These are phyloP conservation scores for Chiridota heheva DNA, from an alignment of 35 echinoderm and acorn worm species.

Conservation along the genomic window DNA sequence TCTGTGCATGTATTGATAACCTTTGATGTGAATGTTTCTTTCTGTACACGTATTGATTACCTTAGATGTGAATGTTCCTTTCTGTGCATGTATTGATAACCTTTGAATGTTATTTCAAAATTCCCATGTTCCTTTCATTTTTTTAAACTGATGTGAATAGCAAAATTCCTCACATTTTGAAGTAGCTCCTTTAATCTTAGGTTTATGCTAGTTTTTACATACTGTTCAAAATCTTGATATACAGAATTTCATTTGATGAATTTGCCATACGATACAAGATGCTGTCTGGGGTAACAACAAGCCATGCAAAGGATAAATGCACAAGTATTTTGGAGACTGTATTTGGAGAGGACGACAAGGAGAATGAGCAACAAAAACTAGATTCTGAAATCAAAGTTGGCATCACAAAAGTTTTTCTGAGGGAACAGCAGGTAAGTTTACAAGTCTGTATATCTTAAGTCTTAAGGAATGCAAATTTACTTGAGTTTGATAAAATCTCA, in stretches of 20 bases:
- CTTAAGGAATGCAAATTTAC: neutral
- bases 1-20: too few relatives aligned
- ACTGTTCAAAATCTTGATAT: slow-evolving; percentile 1
- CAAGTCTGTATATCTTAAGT: neutral
- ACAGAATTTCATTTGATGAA: slow-evolving; percentile 62
- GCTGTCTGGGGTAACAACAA: slow-evolving; percentile 2
- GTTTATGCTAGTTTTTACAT: too few relatives aligned
- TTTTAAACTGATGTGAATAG: too few relatives aligned
- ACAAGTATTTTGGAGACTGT: slow-evolving; percentile 38
- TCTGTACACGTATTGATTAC: too few relatives aligned
- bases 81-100: too few relatives aligned
- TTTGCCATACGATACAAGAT: slow-evolving; percentile 64
- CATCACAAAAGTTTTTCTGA: slow-evolving; percentile 82
- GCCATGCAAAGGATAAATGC: slow-evolving; percentile 21
- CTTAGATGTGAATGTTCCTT: too few relatives aligned
- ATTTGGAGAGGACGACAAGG: slow-evolving; percentile 73
- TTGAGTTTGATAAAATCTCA: too few relatives aligned
- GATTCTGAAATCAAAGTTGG: slow-evolving; percentile 50
- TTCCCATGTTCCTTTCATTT: too few relatives aligned
- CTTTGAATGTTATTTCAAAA: too few relatives aligned
- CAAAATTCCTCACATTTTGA: too few relatives aligned
- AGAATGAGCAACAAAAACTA: slow-evolving; percentile 47
- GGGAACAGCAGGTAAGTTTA: slow-evolving; percentile 69
- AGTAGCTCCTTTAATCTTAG: too few relatives aligned
- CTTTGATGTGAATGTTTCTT: too few relatives aligned